Evolutionary conservation across 2,113 vertebrate genomes (phyloP), one percentile per base, ranked within the genome.

Genomic region (Macquaria australasica): DNA sequence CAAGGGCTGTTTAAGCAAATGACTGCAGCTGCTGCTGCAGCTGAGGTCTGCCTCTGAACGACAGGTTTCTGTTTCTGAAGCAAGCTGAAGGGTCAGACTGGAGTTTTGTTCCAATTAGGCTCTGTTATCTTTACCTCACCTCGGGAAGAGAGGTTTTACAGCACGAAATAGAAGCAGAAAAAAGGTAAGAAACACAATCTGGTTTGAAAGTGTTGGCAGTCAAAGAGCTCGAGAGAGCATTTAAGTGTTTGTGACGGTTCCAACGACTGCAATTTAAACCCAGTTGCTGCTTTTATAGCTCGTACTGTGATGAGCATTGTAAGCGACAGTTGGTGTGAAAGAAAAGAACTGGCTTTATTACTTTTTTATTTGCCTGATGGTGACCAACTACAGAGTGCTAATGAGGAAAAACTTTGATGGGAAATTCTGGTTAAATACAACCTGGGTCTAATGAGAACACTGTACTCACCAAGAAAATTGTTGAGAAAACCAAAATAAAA

Each of bases 91-190:
- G 43, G 48, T 77, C 51, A 77, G 21, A 70, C 66, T 15, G 39
- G 48, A 81, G 63, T 83, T 85, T 85, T 64, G 58, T 28, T 81
- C 66, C 82, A 84, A 79, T 87, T 81, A 77, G 31, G 9, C 66
- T 81, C 45, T 86, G 82, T 88, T 83, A 56, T 86, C 83, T 75
- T 90, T 68, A 84, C 83, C 62, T 83, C 77, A 58, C 60, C 62
- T 78, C 48, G 5, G 76, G 76, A 50, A 75, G 11, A 20, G 3
- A 53, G 64, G 20, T 28, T 74, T 86, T 28, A 58, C 18, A 37
- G 18, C 14, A 12, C n/a, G 8, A 53, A 41, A 20, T 0, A 4
- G 59, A 25, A 48, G 66, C 15, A 39, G 73, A 6, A 6, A 53
- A 37, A 53, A 31, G 18, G 39, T 7, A 28, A 3, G 53, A 79